These are phyloP conservation scores for Erythrolamprus reginae DNA, from an alignment of 2,113 vertebrate genomes.

Conservation along the genomic window DNA sequence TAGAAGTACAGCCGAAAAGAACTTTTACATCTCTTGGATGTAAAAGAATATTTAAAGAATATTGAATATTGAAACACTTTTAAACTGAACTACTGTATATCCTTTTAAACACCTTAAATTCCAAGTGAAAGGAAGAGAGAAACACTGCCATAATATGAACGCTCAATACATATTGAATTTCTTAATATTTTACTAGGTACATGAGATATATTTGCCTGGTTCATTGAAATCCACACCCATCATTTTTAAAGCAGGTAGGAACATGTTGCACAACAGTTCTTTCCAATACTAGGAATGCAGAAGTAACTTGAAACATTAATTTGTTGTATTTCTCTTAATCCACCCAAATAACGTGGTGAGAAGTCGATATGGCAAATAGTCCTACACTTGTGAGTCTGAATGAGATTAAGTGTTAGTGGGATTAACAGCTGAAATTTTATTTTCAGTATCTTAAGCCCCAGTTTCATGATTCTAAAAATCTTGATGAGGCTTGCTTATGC, in stretches of 20 bases:
- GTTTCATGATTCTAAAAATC: background rate
- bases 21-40: background rate
- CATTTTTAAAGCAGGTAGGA: background rate
- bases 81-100: background rate
- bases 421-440: background rate
- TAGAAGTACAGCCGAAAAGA: background rate
- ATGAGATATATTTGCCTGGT: background rate
- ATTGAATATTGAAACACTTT: background rate
- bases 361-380: background rate
- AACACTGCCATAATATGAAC: background rate
- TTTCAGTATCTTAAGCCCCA: background rate
- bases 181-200: background rate
- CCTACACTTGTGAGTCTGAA: background rate
- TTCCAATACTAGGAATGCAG: background rate
- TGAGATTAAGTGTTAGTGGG: background rate
- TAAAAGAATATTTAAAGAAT: no score
- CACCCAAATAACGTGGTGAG: background rate
- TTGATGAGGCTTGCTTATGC: background rate
- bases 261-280: background rate
- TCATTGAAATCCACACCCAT: background rate
- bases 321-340: background rate
- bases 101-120: background rate
- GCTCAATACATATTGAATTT: background rate
- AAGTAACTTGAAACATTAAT: background rate
- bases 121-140: background rate